Base-by-base conservation (phyloP, 2,888 invertebrate genomes). In the Lottia scabra region DNA sequence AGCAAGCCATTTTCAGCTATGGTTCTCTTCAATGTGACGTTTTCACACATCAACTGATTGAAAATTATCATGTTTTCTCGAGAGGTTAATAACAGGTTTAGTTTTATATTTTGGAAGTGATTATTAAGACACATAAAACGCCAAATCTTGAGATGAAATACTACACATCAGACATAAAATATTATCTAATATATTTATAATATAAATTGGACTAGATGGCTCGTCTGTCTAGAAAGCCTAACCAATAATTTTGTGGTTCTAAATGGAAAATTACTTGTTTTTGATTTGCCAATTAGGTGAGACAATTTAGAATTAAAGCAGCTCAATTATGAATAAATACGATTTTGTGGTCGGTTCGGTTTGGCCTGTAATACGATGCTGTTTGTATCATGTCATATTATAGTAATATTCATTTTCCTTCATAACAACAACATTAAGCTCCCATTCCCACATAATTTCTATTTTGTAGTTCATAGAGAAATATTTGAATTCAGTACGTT, bases 21-120 rank as follows among this genome's bases (percentile, higher is more conserved):
- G 56, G 56, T 56, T 56, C 56, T 3, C 13, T 19, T 56, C 56
- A 56, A 56, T 56, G 56, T 56, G 56, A 56, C 56, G 56, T 56
- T 56, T 56, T 56, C 56, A 56, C 56, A 56, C 56, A 56, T 56
- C 56, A 56, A 56, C 56, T 56, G 56, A 56, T 56, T 56, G 56
- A 19, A 56, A 56, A 56, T 56, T 56, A 56, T 56, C 56, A 23
- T 56, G 56, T 56, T 56, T 56, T 56, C 56, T 56, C 56, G 56
- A 56, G 56, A 56, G 56, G 56, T 56, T 56, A 56, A 56, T 56
- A 23, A 56, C 56, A 56, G 56, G 56, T 56, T 23, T 56, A 23
- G 19, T 19, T 23, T 56, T 23, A 13, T 23, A 19, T 19, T 56
- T 56, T 56, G 23, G 19, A 56, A 56, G 56, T 56, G 56, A 56